Evolutionary conservation across 2,113 vertebrate species (phyloP).

Genomic region (Thryonomys swinderianus): DNA sequence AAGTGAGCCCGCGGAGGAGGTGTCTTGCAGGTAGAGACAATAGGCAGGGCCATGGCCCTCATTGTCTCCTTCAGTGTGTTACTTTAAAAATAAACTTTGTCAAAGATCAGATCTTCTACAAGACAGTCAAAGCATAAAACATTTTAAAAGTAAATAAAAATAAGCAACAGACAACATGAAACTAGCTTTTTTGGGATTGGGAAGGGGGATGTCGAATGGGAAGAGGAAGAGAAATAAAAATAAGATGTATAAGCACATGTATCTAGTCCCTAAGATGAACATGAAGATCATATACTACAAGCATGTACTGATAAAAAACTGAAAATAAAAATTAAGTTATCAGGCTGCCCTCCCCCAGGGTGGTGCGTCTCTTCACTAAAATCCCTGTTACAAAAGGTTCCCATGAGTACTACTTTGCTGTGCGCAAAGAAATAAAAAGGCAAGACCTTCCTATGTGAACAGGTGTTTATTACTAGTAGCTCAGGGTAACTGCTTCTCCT

Average conservation of each 20-base stretch:
- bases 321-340: background rate
- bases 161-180: background rate
- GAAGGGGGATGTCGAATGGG: background rate
- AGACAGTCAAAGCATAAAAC: background rate
- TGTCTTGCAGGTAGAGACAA: background rate
- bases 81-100: background rate
- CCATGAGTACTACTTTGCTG: background rate
- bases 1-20: background rate
- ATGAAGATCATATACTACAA: background rate
- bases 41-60: background rate
- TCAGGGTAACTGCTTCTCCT: conserved; percentile 2
- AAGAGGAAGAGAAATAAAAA: background rate
- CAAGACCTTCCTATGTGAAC: background rate
- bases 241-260: background rate
- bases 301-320: background rate
- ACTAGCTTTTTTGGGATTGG: background rate
- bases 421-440: conserved; percentile 29
- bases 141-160: background rate
- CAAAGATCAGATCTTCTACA: background rate
- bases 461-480: background rate
- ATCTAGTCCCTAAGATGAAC: background rate
- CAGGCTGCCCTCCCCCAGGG: fast-evolving
- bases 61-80: background rate
- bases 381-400: background rate
- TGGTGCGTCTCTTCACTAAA: background rate